Evolutionary conservation across 2,113 vertebrate species (phyloP).

Genomic region (Notothenia rossii): DNA sequence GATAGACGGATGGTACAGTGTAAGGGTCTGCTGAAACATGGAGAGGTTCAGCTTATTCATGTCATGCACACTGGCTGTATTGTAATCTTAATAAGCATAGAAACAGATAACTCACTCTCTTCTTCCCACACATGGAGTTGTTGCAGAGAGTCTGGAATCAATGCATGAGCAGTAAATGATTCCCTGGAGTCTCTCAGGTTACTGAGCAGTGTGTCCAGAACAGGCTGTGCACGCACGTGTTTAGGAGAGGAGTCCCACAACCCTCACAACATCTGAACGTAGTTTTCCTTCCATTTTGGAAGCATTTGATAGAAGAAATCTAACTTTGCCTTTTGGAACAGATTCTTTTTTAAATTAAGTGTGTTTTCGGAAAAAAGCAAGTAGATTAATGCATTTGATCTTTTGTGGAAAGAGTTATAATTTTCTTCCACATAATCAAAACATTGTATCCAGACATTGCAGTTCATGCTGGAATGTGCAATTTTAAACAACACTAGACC

Average conservation of each 20-base stretch:
- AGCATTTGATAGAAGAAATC: conserved; percentile 16
- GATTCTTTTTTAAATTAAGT: conserved; percentile 18
- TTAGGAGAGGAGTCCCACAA: conserved; percentile 36
- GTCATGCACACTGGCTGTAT: conserved; percentile 11
- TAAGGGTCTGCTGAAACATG: neutral
- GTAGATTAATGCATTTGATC: neutral
- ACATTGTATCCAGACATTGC: neutral
- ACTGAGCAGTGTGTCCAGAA: conserved; percentile 23
- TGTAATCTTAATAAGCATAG: conserved; percentile 10
- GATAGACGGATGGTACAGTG: neutral
- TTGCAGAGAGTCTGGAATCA: conserved; percentile 24
- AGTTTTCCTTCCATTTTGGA: conserved; percentile 12
- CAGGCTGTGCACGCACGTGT: conserved; percentile 49
- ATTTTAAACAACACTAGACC: neutral
- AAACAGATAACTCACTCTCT: conserved; percentile 36
- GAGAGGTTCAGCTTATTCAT: conserved; percentile 24
- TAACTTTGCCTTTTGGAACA: conserved; percentile 2
- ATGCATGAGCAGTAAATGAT: conserved; percentile 36
- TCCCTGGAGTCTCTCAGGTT: conserved; percentile 53
- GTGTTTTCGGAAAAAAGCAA: neutral
- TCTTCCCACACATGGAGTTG: neutral
- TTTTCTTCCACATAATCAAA: neutral
- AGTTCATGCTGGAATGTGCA: neutral
- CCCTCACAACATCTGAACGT: conserved; percentile 31
- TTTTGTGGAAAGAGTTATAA: neutral